These are phyloP conservation scores for Nysson spinosus DNA, from an alignment of 2,888 invertebrate genomes.

Conservation along the genomic window DNA sequence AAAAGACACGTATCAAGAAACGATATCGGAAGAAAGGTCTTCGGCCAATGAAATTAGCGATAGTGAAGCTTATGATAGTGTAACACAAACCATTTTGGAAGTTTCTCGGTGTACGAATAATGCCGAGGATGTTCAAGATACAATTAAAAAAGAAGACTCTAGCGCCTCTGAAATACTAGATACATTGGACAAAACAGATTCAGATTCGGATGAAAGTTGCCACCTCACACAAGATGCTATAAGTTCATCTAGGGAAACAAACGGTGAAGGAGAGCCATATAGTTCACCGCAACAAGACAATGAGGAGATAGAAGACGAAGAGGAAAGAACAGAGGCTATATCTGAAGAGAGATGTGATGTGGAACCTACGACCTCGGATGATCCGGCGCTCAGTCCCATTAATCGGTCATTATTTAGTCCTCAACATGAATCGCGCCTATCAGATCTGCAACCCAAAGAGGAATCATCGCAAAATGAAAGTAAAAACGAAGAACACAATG, in stretches of 20 bases:
- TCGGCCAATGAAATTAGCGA: slow-evolving; percentile 19
- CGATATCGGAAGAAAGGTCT: slow-evolving; percentile 10
- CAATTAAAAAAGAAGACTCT: slow-evolving; percentile 9
- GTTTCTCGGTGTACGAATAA: slow-evolving; percentile 57
- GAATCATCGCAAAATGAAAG: slow-evolving; percentile 20
- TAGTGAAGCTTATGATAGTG: slow-evolving; percentile 62
- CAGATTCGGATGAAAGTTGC: slow-evolving; percentile 2
- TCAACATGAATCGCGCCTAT: slow-evolving; percentile 46
- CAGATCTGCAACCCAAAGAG: slow-evolving; percentile 79
- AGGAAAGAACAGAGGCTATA: slow-evolving; percentile 19
- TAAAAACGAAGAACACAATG: slow-evolving; percentile 12
- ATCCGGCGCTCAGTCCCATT: slow-evolving; percentile 49
- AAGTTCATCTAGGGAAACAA: slow-evolving; percentile 26
- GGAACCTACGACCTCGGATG: slow-evolving; percentile 44
- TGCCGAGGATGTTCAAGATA: slow-evolving; percentile 17
- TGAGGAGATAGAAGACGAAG: slow-evolving; percentile 40
- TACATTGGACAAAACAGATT: slow-evolving; percentile 15
- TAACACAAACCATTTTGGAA: slow-evolving; percentile 69
- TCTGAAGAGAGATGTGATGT: slow-evolving; percentile 39
- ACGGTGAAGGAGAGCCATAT: slow-evolving; percentile 36
- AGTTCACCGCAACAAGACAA: slow-evolving; percentile 22
- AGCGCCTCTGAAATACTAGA: slow-evolving; percentile 3
- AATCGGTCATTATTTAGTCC: slow-evolving; percentile 62
- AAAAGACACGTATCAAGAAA: slow-evolving; percentile 11
- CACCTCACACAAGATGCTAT: slow-evolving; percentile 12